phyloP scores from a whole-genome alignment of 1,140 invertebrate genomes.

The Drosophila jambulina region DNA sequence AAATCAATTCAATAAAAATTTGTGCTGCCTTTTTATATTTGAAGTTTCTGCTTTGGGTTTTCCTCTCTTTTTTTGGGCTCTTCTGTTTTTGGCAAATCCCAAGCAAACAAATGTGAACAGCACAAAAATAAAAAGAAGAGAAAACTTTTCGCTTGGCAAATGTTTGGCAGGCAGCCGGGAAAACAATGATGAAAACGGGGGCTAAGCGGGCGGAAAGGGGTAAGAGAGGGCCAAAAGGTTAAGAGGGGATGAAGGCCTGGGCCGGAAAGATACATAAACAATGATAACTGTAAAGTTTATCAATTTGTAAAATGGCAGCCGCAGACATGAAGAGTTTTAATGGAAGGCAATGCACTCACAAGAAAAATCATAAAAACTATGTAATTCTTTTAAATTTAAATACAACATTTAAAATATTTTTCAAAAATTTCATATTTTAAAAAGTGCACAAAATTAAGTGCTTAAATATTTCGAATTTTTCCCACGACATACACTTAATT shows the following conservation, averaged over 20 bases:
- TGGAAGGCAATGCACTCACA: slow-evolving; percentile 10
- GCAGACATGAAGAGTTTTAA: slow-evolving; percentile 43
- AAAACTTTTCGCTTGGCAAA: slow-evolving; percentile 44
- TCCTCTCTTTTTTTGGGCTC: slow-evolving; percentile 28
- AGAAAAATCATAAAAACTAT: neutral
- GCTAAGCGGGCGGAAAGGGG: neutral
- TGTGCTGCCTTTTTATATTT: slow-evolving; percentile 66
- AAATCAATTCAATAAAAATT: slow-evolving; percentile 84
- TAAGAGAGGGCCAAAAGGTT: slow-evolving; percentile 39
- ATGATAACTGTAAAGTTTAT: slow-evolving; percentile 81
- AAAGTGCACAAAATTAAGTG: too few relatives aligned
- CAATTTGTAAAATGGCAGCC: slow-evolving; percentile 77
- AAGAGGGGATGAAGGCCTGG: slow-evolving; percentile 46
- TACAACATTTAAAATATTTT: too few relatives aligned
- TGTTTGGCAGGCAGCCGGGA: slow-evolving; percentile 51
- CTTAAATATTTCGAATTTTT: too few relatives aligned
- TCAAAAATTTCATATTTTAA: too few relatives aligned
- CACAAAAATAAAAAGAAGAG: slow-evolving; percentile 32
- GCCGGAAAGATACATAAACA: slow-evolving; percentile 77
- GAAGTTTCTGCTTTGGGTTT: slow-evolving; percentile 49
- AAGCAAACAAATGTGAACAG: slow-evolving; percentile 69
- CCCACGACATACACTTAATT: too few relatives aligned
- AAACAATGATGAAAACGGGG: slow-evolving; percentile 47
- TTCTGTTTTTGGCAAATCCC: slow-evolving; percentile 66
- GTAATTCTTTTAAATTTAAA: neutral